Evolutionary conservation across 2,888 invertebrate genomes (phyloP), one percentile per base, ranked within the genome.

Genomic region (Sinotaia quadrata): DNA sequence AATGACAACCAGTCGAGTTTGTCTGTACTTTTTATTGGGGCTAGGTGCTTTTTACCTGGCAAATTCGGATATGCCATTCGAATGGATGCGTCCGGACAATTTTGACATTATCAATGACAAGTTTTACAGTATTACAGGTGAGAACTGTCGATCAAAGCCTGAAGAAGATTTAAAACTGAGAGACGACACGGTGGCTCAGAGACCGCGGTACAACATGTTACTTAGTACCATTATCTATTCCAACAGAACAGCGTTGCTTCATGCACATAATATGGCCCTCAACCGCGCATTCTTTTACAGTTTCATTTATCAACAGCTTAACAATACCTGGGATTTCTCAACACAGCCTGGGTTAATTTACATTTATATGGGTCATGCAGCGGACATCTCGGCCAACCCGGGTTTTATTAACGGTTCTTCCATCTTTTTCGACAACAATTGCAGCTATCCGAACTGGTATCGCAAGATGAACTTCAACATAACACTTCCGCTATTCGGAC

Each of bases 281-380:
- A 96, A 94, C 87, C 90, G 98, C 79, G 96, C 97, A 0, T 98
- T 97, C 88, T 98, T 95, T 88, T 87, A 78, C 71, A 85, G 81
- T 71, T 84, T 81, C 66, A 80, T 85, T 54, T 83, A 80, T 58
- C 84, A 84, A 61, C 75, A 78, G 62, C 75, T 83, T 59, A 86
- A 84, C 71, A 75, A 79, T 24, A 78, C 83, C 1, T 71, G 71
- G 67, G 72, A 76, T 33, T 96, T 87, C 85, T 95, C 95, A 82
- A 95, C 96, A 0, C 97, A 98, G 89, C 98, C 98, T 0, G 98
- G 98, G 65, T 95, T 98, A 93, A 96, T 97, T 95, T 98, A 98
- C 85, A 96, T 96, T 84, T 96, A 97, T 86, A 89, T 98, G 52
- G 97, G 97, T 0, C 94, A 96, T 0, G 94, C 97, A 0, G 97